A percentile compares a stretch with the other conserved stretches of the same genome.
phyloP scores from a whole-genome alignment of 2,113 vertebrate species.

The Raja brachyura region DNA sequence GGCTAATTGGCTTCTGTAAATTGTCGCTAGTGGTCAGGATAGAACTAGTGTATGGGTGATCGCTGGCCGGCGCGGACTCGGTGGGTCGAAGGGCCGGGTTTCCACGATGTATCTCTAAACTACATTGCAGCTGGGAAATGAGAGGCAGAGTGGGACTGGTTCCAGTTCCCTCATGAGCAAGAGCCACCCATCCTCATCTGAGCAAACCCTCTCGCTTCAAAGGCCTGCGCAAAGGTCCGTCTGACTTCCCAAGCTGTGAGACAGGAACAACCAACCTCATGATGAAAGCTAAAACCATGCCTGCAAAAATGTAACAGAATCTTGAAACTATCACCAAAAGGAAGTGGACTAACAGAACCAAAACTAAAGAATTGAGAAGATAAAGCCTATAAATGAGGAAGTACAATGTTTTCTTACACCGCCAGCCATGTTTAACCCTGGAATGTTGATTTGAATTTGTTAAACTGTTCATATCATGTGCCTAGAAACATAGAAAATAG shows the following conservation, averaged over 20 bases:
- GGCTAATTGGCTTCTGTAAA: too few species aligned
- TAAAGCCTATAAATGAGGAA: conserved; percentile 25
- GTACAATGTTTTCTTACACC: background rate
- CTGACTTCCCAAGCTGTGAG: background rate
- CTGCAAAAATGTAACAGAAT: conserved; percentile 22
- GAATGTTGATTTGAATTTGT: background rate
- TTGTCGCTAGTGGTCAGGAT: too few species aligned
- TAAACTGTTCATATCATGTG: background rate
- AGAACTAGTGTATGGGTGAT: too few species aligned
- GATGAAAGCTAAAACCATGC: background rate
- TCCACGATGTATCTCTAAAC: too few species aligned
- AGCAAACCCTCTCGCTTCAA: background rate
- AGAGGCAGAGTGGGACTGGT: background rate
- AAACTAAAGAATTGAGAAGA: conserved; percentile 17
- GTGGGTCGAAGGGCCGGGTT: too few species aligned
- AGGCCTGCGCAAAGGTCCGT: too few species aligned
- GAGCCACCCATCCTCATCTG: too few species aligned
- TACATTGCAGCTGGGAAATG: background rate
- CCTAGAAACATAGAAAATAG: background rate
- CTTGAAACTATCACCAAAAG: conserved; percentile 13
- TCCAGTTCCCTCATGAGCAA: background rate
- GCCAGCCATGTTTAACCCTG: background rate
- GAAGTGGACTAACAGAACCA: conserved; percentile 30
- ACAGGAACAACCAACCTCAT: background rate
- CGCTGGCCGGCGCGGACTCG: too few species aligned